Percentiles rank a stretch among this genome's conserved stretches.
Conservation (phyloP, 2,113 vertebrate species). For the Psittacara wagleri region DNA sequence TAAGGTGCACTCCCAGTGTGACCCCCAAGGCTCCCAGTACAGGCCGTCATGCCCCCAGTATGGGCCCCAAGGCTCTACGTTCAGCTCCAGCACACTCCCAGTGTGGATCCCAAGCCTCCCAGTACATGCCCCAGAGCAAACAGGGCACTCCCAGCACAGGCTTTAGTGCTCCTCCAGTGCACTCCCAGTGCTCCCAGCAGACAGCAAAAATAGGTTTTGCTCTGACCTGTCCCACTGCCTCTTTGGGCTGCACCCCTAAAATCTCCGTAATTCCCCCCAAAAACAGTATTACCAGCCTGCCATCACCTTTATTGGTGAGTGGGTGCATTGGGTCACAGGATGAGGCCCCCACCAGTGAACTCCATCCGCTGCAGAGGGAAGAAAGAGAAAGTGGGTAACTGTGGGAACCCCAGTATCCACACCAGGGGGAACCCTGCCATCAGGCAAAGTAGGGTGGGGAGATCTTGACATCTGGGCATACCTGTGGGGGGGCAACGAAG, state of each 20-base stretch:
- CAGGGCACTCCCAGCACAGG: not conserved
- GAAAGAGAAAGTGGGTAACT: not conserved
- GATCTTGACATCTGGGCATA: not conserved
- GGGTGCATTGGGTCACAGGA: conserved; percentile 71
- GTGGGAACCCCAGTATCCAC: fast-evolving
- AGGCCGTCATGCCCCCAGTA: not conserved
- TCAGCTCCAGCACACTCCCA: not conserved
- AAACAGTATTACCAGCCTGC: not conserved
- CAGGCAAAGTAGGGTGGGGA: fast-evolving
- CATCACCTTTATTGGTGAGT: conserved; percentile 1
- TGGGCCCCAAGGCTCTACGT: not conserved
- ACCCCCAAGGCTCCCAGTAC: not conserved
- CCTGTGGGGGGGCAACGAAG: conserved; percentile 94
- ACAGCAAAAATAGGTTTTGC: fast-evolving
- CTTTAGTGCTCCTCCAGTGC: not conserved
- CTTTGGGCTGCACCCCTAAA: not conserved
- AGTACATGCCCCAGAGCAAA: not conserved
- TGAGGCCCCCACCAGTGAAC: conserved; percentile 91
- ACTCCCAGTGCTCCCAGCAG: not conserved
- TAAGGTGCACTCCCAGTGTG: not conserved
- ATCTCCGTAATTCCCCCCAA: fast-evolving
- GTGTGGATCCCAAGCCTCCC: not conserved
- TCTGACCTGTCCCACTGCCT: fast-evolving
- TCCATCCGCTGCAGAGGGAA: conserved; percentile 85
- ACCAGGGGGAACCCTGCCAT: no score